These are phyloP conservation scores for Syngnathus floridae DNA, from an alignment of 2,113 vertebrate genomes.

Conservation along the genomic window DNA sequence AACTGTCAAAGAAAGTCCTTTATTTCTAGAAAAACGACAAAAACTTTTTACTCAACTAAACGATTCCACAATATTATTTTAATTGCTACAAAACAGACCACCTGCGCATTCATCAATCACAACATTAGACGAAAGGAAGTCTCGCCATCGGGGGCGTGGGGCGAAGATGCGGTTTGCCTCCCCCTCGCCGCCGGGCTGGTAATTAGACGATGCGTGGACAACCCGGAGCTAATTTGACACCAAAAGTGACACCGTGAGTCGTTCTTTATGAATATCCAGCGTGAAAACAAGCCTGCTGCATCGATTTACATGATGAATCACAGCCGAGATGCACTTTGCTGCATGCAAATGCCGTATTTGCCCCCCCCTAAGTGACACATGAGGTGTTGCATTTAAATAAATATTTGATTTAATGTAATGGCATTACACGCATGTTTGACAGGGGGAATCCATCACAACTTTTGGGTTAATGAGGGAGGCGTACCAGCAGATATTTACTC, in stretches of 20 bases:
- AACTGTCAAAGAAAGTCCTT: too few relatives aligned
- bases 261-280: neutral
- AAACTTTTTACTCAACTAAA: too few relatives aligned
- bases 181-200: neutral
- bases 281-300: constrained; percentile 5
- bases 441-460: neutral
- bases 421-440: neutral
- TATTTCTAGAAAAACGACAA: too few relatives aligned
- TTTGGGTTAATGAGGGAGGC: constrained; percentile 1
- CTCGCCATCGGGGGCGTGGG: neutral
- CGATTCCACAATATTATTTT: too few relatives aligned
- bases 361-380: neutral
- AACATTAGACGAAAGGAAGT: neutral
- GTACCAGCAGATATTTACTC: neutral
- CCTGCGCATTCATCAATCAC: neutral
- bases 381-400: neutral
- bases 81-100: neutral
- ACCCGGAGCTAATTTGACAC: constrained; percentile 1
- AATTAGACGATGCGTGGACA: neutral
- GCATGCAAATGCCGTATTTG: neutral
- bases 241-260: neutral
- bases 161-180: too few relatives aligned
- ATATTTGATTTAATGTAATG: neutral
- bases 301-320: constrained; percentile 6
- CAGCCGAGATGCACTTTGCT: neutral